Base-by-base conservation (phyloP, 2,888 invertebrate species). In the Heteromyza rotundicornis region DNA sequence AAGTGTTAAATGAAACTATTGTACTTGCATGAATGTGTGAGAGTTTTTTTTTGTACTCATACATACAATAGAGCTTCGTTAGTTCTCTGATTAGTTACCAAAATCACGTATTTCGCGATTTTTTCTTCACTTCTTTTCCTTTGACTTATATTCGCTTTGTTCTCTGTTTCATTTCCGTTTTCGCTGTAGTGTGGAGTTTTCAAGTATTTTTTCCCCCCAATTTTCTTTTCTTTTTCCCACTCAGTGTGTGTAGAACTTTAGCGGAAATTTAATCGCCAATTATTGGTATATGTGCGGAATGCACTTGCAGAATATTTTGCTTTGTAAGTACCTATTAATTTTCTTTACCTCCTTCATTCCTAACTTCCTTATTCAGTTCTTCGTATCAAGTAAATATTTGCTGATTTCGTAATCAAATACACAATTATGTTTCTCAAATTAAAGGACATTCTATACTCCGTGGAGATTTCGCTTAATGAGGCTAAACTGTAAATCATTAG, bases 21-120 rank as follows among this genome's bases (percentile, higher is more conserved):
- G 32, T 32, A 32, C 32, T 32, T 32, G 12, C 32, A 32, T 32
- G 32, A n/a, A n/a, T 47, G 19, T 17, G 47, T 19, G 23, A 19
- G 51, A 7, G 22, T 22, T 12, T 20, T 10, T 19, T 10, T 20
- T 3, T 50, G 50, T 50, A n/a, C n/a, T n/a, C n/a, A n/a, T n/a
- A n/a, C n/a, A 27, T 10, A 53, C 53, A 53, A 53, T 53, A 32
- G 2, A 12, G 53, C 16, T 53, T 53, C 53, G 53, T 53, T 53
- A 53, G 16, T 53, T 53, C 53, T 24, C 27, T 53, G 24, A 53
- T 53, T 53, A 53, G 53, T 53, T 53, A 53, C 32, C n/a, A 32
- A 53, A 53, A 53, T 53, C 53, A 53, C 53, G 53, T 53, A 53
- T 17, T 27, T 5, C 53, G 16, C 16, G 32, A 27, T 27, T 27